Conservation (phyloP, 1,140 invertebrate genomes). For the Papilio xuthus region DNA sequence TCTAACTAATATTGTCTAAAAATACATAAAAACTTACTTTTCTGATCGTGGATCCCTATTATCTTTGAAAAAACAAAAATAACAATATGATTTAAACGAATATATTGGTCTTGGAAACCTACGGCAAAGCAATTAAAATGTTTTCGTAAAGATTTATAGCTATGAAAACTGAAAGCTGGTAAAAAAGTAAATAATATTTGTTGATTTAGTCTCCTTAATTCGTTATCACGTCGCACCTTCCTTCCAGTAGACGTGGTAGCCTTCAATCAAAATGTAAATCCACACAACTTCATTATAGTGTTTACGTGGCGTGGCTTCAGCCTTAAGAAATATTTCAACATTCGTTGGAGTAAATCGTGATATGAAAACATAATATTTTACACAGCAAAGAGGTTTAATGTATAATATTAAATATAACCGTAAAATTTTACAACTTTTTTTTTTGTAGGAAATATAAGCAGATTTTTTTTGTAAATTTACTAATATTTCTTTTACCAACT, state of each 20-base stretch:
- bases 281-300: constrained; percentile 20
- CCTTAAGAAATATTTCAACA: constrained; percentile 11
- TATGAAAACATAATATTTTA: constrained; percentile 9
- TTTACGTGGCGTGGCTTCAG: constrained; percentile 2
- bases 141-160: neutral
- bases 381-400: neutral
- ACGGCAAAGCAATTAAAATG: no score
- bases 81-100: no score
- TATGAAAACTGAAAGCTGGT: no score
- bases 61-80: no score
- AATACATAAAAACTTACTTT: no score
- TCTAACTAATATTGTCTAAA: no score
- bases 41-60: no score
- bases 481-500: no score
- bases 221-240: neutral
- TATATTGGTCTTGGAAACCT: no score
- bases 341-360: constrained; percentile 20
- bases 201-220: neutral
- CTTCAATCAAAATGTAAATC: constrained; percentile 23
- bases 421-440: neutral
- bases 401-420: neutral
- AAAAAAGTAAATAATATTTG: neutral
- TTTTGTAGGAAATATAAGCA: no score
- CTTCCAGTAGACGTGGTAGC: neutral
- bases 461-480: no score